Evolutionary conservation across 2,797 vertebrate genomes (phyloP).

Genomic region (Halcyon smyrnensis): DNA sequence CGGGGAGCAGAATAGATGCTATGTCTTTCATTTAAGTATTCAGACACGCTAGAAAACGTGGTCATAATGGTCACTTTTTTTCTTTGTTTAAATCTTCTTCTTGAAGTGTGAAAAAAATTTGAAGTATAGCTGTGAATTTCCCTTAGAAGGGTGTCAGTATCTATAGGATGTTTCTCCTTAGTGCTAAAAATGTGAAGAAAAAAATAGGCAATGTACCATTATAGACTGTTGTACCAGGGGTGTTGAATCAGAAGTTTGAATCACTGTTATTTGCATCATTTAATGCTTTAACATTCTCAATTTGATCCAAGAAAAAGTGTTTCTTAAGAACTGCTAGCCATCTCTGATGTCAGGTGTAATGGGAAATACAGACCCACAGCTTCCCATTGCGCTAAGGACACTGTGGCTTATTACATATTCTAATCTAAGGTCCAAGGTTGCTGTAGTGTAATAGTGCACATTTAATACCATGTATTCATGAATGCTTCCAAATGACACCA

Average conservation of each 20-base stretch:
- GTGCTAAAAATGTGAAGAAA: neutral
- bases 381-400: neutral
- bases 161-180: neutral
- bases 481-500: neutral
- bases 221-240: neutral
- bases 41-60: neutral
- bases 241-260: neutral
- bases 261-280: neutral
- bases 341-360: neutral
- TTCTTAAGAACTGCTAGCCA: neutral
- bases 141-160: neutral
- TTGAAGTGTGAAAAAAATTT: neutral
- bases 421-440: neutral
- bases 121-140: neutral
- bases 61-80: neutral
- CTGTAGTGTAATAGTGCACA: rapidly evolving
- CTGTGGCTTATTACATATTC: rapidly evolving
- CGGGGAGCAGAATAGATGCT: neutral
- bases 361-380: neutral
- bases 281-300: neutral
- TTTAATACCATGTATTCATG: neutral
- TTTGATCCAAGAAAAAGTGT: neutral
- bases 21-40: neutral
- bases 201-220: neutral
- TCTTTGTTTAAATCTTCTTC: neutral